Percentiles rank a stretch among this genome's conserved stretches.
These are phyloP conservation scores for Dolomedes plantarius DNA, from an alignment of 2,888 invertebrate genomes.

Conservation along the genomic window DNA sequence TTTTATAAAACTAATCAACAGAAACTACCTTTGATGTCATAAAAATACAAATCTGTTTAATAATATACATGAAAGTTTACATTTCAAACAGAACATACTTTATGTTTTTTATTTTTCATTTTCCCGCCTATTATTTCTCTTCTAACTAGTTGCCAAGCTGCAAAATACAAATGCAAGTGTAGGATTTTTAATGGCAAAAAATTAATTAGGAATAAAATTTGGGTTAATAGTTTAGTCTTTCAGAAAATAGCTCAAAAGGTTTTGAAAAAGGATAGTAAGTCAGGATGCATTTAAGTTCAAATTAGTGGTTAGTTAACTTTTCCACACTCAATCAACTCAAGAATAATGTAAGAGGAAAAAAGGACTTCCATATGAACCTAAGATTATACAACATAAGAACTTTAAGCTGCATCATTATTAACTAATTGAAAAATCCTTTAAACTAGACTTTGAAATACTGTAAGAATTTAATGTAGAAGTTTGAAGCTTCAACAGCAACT, in stretches of 20 bases:
- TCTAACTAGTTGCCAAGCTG: conserved; percentile 16
- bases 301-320: neutral
- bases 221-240: neutral
- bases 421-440: no score
- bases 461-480: no score
- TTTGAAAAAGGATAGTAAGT: neutral
- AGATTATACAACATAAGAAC: no score
- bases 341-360: neutral
- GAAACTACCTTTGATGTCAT: no score
- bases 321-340: neutral
- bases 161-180: conserved; percentile 13
- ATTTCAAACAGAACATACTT: neutral
- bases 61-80: neutral
- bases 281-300: neutral
- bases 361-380: no score
- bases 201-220: neutral
- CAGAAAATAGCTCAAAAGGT: neutral
- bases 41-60: no score
- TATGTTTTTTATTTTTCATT: conserved; percentile 14
- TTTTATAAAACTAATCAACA: no score
- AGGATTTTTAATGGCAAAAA: neutral
- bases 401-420: no score
- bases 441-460: no score
- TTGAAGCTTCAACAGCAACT: no score
- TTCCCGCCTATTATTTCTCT: neutral